Percentiles rank a stretch among this genome's conserved stretches.
Evolutionary conservation across 1,140 invertebrate species (phyloP).

Genomic region (Macrocentrus cingulum): DNA sequence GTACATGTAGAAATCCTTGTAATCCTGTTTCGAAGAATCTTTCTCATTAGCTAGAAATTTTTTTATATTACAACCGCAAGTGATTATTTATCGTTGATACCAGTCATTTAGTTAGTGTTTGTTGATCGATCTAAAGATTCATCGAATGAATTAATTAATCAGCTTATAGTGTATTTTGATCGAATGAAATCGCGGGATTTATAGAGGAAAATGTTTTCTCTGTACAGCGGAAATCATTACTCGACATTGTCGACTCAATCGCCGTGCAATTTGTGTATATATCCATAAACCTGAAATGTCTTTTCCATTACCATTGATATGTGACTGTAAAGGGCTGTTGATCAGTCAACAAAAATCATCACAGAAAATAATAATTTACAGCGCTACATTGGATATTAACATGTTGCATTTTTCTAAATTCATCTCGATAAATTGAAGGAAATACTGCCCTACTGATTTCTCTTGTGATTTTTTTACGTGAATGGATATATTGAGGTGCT

Average conservation of each 20-base stretch:
- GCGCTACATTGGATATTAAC: background rate
- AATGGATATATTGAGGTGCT: slow-evolving; percentile 20
- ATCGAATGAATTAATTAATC: too few relatives aligned
- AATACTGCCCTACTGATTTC: background rate
- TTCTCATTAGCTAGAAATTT: too few relatives aligned
- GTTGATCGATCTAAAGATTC: too few relatives aligned
- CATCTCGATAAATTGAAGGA: background rate
- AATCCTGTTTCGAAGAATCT: too few relatives aligned
- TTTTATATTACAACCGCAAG: too few relatives aligned
- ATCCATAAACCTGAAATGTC: slow-evolving; percentile 21
- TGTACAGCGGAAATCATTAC: background rate
- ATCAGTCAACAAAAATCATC: slow-evolving; percentile 5
- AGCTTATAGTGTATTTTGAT: too few relatives aligned
- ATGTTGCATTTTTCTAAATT: slow-evolving; percentile 5
- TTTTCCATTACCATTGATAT: slow-evolving; percentile 19
- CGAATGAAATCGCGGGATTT: too few relatives aligned
- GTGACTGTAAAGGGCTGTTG: slow-evolving; percentile 15
- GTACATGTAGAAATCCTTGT: too few relatives aligned
- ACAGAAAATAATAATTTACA: slow-evolving; percentile 5
- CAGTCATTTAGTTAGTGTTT: too few relatives aligned
- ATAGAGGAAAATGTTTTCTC: too few relatives aligned
- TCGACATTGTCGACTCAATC: background rate
- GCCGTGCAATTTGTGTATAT: background rate
- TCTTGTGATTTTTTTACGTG: slow-evolving; percentile 11
- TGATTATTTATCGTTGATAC: too few relatives aligned